A percentile compares a stretch with the other conserved stretches of the same genome.
These are phyloP conservation scores for Lycopodina hypogea DNA, from an alignment of 37 sponge, comb jelly and placozoan genomes.

Conservation along the genomic window DNA sequence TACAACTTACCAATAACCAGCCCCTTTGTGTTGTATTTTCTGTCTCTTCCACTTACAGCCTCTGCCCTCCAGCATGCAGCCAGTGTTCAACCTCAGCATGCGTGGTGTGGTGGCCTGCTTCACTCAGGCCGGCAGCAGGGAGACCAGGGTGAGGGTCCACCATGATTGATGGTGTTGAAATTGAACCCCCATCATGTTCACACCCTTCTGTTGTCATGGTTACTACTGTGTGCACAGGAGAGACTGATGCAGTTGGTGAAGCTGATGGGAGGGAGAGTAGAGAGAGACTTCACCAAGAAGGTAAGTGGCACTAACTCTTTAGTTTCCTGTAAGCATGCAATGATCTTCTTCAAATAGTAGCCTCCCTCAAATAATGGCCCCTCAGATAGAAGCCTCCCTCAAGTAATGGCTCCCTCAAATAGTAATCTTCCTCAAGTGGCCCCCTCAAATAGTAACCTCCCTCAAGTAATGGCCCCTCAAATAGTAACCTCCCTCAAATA, in stretches of 20 bases:
- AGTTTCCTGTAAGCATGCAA: too few relatives aligned
- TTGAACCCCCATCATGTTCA: too few relatives aligned
- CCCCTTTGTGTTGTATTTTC: too few relatives aligned
- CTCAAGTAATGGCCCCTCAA: too few relatives aligned
- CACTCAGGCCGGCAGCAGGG: constrained; percentile 63
- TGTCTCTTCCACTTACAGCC: constrained; percentile 25
- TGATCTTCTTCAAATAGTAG: too few relatives aligned
- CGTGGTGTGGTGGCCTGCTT: constrained; percentile 62
- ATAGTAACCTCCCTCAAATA: too few relatives aligned
- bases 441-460: too few relatives aligned
- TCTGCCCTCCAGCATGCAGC: constrained; percentile 36
- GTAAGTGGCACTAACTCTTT: constrained; percentile 14
- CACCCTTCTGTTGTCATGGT: not conserved
- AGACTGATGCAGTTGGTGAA: constrained; percentile 41
- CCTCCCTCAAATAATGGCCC: too few relatives aligned
- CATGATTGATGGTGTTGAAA: not conserved
- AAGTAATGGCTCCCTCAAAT: too few relatives aligned
- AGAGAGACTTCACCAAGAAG: constrained; percentile 50
- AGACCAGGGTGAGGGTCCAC: constrained; percentile 47
- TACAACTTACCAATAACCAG: too few relatives aligned
- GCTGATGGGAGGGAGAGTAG: constrained; percentile 77
- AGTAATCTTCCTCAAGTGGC: too few relatives aligned
- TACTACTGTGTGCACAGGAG: constrained; percentile 19
- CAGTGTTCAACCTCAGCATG: constrained; percentile 74
- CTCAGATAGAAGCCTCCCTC: too few relatives aligned